Conservation (phyloP, 2,113 vertebrate species). For the Lontra canadensis region DNA sequence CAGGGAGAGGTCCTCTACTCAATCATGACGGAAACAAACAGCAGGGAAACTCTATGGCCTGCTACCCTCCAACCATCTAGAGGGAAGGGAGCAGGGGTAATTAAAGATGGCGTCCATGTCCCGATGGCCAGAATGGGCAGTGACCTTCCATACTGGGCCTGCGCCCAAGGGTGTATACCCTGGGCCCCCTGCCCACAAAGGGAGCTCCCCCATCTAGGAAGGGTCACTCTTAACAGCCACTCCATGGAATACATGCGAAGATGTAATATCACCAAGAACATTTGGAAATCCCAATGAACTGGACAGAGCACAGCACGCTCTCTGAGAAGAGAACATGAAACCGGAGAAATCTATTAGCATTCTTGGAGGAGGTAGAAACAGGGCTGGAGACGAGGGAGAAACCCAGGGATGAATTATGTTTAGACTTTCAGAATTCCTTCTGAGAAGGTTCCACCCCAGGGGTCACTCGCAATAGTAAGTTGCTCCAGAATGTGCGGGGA, state of each 20-base stretch:
- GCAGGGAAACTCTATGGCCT: neutral
- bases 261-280: neutral
- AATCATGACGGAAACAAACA: neutral
- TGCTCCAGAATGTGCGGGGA: neutral
- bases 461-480: neutral
- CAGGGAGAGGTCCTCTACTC: neutral
- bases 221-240: neutral
- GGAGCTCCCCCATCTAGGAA: neutral
- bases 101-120: neutral
- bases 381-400: neutral
- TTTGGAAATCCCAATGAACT: neutral
- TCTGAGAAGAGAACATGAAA: neutral
- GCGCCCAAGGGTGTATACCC: accelerated
- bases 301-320: neutral
- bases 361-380: neutral
- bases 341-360: neutral
- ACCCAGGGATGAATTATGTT: constrained; percentile 14
- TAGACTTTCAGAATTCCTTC: constrained; percentile 40
- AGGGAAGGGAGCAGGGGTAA: neutral
- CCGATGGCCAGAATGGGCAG: neutral
- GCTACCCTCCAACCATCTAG: neutral
- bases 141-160: neutral
- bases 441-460: neutral
- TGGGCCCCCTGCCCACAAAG: neutral
- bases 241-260: neutral